Evolutionary conservation across 2,113 vertebrate species (phyloP), one percentile per base, ranked within the genome.

Genomic region (Tyto alba): DNA sequence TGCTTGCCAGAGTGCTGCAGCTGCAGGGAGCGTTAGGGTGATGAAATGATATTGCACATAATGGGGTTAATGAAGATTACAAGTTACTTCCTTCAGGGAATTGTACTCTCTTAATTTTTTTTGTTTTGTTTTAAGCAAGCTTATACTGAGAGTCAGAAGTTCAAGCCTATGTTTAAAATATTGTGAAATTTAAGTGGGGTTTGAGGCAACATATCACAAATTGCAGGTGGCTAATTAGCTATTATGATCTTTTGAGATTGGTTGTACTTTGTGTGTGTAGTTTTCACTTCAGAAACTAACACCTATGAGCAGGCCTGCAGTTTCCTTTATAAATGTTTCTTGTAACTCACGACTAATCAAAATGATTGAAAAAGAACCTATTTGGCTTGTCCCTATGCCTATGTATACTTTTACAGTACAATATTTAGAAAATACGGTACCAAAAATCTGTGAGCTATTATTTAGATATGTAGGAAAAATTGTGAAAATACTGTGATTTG

Each of bases 11-110:
- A 50, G 82, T 56, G 89, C 53, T 53, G 92, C 92, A 85, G 94
- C 97, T 95, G 85, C 75, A 75, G 95, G 94, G 90, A 95, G 85
- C 60, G 69, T 87, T 89, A 22, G 85, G 78, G 86, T 97, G 97
- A 97, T 98, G 96, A 95, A 98, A 95, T 94, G 95, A 85, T 93
- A 95, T 50, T 93, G 94, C 89, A 93, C 92, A 45, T 96, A 97
- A 97, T 95, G 94, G 96, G 95, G 97, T 90, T 95, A 95, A 96
- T 97, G 92, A 96, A 92, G 90, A 93, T 96, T 93, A 93, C 92
- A 92, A 94, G 95, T 94, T 88, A 77, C 84, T 95, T 95, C 90
- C 94, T 97, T 97, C 38, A 50, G 94, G 96, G 95, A 71, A 88
- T 36, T 67, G 68, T 86, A 34, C 34, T 92, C 50, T 22, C 41